phyloP scores from a whole-genome alignment of 2,888 invertebrate genomes.

The Xestia sexstrigata region DNA sequence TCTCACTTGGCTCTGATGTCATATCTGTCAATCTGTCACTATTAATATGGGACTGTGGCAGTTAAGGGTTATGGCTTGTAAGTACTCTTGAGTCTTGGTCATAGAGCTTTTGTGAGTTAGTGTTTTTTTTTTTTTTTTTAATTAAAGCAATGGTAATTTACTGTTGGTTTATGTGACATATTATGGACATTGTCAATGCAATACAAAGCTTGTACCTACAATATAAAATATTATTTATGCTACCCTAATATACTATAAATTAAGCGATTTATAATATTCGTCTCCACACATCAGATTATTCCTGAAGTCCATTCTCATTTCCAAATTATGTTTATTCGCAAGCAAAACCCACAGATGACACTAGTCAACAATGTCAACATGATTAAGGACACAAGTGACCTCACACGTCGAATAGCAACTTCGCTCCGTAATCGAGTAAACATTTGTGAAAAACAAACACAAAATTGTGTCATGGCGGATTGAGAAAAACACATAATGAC shows the following conservation, averaged over 20 bases:
- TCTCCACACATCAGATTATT: too few relatives aligned
- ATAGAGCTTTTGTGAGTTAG: not conserved
- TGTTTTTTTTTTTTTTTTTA: not conserved
- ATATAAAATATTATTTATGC: too few relatives aligned
- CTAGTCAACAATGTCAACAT: conserved; percentile 26
- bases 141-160: not conserved
- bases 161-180: too few relatives aligned
- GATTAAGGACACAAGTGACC: conserved; percentile 41
- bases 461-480: conserved; percentile 62
- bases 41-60: conserved; percentile 24
- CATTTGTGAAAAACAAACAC: conserved; percentile 60
- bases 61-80: conserved; percentile 35
- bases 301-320: not conserved
- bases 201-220: not conserved
- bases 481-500: conserved; percentile 58
- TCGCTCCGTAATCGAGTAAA: conserved; percentile 55
- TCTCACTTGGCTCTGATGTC: conserved; percentile 52
- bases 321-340: conserved; percentile 7
- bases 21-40: conserved; percentile 47
- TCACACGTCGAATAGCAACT: conserved; percentile 37
- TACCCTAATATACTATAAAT: too few relatives aligned
- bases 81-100: conserved; percentile 28
- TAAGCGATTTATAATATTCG: too few relatives aligned
- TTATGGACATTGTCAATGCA: not conserved
- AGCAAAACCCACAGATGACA: not conserved